Percentiles rank a stretch among this genome's conserved stretches.
Evolutionary conservation across 2,797 vertebrate species (phyloP).

Genomic region (Steatocranus sp.): DNA sequence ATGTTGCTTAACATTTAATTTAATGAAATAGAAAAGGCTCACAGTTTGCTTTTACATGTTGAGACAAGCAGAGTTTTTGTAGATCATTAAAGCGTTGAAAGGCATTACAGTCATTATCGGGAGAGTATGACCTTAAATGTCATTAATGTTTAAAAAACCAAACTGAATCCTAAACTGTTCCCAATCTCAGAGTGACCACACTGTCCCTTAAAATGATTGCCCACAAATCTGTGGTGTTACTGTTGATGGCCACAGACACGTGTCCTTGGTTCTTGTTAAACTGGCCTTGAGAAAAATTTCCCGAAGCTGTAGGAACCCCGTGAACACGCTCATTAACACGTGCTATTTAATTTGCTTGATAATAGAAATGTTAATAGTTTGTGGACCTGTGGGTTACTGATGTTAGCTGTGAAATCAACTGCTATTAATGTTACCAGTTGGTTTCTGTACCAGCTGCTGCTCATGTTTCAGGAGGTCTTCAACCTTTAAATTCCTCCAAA

Average conservation of each 20-base stretch:
- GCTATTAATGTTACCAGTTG: not conserved
- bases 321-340: not conserved
- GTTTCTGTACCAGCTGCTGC: not conserved
- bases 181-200: accelerated
- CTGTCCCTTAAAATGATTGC: not conserved
- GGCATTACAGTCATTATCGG: not conserved
- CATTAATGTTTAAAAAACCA: not conserved
- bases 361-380: not conserved
- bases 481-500: not conserved
- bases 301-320: accelerated
- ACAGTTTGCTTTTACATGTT: accelerated
- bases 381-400: not conserved
- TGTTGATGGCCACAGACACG: not conserved
- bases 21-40: not conserved
- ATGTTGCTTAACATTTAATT: not conserved
- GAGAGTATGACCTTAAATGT: not conserved
- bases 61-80: not conserved
- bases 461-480: not conserved
- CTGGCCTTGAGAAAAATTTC: accelerated
- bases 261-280: accelerated
- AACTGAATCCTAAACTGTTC: not conserved
- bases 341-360: accelerated
- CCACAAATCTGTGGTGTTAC: not conserved
- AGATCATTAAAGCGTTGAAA: not conserved
- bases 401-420: not conserved